A percentile compares a stretch with the other conserved stretches of the same genome.
Conservation (phyloP, 2,113 vertebrate genomes). For the Myotis brandtii region DNA sequence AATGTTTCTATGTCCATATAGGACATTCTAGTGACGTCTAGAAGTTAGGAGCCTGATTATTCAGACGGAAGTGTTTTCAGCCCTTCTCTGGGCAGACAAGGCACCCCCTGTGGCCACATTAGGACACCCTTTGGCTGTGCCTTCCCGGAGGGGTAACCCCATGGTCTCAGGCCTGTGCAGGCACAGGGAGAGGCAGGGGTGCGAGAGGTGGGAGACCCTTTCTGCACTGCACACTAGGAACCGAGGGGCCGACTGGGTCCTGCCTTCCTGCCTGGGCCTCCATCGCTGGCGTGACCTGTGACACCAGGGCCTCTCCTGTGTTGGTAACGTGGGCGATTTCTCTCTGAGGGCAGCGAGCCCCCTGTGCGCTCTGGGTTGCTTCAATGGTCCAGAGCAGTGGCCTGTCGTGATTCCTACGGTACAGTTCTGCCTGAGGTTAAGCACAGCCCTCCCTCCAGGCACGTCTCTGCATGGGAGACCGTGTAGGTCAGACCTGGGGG, state of each 20-base stretch:
- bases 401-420: not conserved
- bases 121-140: not conserved
- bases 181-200: not conserved
- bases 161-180: not conserved
- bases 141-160: not conserved
- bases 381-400: not conserved
- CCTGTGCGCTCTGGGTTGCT: not conserved
- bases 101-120: not conserved
- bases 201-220: not conserved
- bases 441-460: not conserved
- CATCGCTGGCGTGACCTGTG: not conserved
- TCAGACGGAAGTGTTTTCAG: not conserved
- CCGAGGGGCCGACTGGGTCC: rapidly evolving
- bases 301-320: not conserved
- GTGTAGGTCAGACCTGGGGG: not conserved
- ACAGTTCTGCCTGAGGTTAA: not conserved
- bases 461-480: not conserved
- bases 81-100: not conserved
- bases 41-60: not conserved
- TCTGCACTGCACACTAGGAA: not conserved
- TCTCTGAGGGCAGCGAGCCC: not conserved
- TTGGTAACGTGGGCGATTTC: conserved; percentile 4
- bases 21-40: not conserved
- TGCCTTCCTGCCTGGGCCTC: not conserved
- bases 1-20: rapidly evolving